Evolutionary conservation across 2,113 vertebrate species (phyloP).

Genomic region (Colossoma macropomum): DNA sequence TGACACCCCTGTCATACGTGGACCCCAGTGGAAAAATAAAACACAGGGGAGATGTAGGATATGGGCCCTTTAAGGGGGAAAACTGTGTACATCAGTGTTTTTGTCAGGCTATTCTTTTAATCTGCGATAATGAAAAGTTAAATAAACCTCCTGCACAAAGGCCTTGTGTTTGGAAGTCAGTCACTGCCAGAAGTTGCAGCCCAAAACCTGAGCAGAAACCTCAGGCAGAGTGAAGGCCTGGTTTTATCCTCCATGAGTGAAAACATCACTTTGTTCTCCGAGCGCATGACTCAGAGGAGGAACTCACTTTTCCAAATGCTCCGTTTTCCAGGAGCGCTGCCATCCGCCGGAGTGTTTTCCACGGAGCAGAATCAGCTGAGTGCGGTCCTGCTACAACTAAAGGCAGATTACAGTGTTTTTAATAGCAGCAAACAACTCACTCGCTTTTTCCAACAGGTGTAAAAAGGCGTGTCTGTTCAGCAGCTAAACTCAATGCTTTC

Average conservation of each 20-base stretch:
- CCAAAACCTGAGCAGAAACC: background rate
- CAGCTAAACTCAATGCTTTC: background rate
- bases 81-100: too few species aligned
- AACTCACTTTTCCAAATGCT: constrained; percentile 40
- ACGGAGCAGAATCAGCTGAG: constrained; percentile 3
- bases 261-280: constrained; percentile 29
- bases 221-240: background rate
- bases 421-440: background rate
- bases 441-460: background rate
- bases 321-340: constrained; percentile 42
- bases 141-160: background rate
- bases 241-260: background rate
- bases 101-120: too few species aligned
- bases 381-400: background rate
- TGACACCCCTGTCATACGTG: too few species aligned
- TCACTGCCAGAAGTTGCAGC: background rate
- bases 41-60: too few species aligned
- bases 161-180: background rate
- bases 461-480: background rate
- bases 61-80: too few species aligned
- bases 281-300: constrained; percentile 46
- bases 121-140: too few species aligned
- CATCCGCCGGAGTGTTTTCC: constrained; percentile 33
- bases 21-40: too few species aligned
- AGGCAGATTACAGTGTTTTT: background rate